Conservation (phyloP, 2,888 invertebrate species). For the Suillia variegata region DNA sequence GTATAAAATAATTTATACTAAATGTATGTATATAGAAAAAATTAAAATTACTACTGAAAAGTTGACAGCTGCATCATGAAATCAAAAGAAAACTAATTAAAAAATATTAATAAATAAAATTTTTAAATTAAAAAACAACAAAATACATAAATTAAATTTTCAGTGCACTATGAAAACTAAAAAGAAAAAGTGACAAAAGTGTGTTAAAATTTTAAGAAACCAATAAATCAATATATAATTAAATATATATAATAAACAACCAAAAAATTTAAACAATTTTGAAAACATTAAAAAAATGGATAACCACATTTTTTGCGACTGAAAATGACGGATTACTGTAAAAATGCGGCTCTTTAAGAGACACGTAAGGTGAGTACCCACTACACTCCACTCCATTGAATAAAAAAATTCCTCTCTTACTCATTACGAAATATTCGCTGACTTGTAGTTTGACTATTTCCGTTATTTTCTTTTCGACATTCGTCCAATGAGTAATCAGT, state of each 20-base stretch:
- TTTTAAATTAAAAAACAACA: constrained; percentile 4
- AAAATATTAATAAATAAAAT: neutral
- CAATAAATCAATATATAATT: too few species aligned
- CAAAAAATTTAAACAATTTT: too few species aligned
- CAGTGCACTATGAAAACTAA: too few species aligned
- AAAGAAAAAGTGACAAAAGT: too few species aligned
- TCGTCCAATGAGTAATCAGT: too few species aligned
- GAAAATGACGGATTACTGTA: constrained; percentile 20
- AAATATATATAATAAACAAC: neutral
- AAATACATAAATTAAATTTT: constrained; percentile 12
- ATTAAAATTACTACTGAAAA: neutral
- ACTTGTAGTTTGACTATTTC: too few species aligned
- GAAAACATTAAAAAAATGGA: neutral
- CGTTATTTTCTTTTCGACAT: too few species aligned
- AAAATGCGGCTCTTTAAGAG: constrained; percentile 32
- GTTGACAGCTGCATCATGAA: constrained; percentile 31
- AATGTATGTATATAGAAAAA: constrained; percentile 19
- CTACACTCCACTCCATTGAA: too few species aligned
- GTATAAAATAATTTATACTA: constrained; percentile 10
- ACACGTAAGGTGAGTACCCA: constrained; percentile 31
- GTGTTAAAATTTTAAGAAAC: too few species aligned
- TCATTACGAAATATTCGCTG: too few species aligned
- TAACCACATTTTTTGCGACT: neutral
- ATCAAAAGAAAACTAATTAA: constrained; percentile 10
- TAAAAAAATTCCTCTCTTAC: too few species aligned